Evolutionary conservation across 2,888 invertebrate species (phyloP), one percentile per base, ranked within the genome.

Genomic region (Tortricodes alternella): DNA sequence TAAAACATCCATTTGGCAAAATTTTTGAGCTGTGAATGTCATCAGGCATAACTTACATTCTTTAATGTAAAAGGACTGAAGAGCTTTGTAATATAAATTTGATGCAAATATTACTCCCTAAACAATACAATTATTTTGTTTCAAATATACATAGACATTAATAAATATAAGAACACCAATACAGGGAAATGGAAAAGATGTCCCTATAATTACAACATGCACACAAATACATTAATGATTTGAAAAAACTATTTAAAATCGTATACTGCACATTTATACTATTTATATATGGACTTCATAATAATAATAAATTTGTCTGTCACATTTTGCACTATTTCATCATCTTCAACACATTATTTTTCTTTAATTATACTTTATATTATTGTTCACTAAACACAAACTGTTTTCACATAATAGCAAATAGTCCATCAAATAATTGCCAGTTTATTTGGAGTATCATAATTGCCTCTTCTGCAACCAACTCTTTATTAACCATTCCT

Each of bases 1-100:
- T 70, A 66, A 62, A 80, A 85, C 82, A 86, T 73, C 68, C 68
- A 88, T 89, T 89, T 89, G 89, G 89, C 89, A 85, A 81, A 74
- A 71, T 65, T 72, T 68, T 89, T 89, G 89, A 89, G 89, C 89
- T 74, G 66, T 66, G 61, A 66, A 61, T 67, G 59, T 59, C 60
- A 57, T 65, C 63, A 64, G 62, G 64, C 62, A 46, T 66, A 61
- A 68, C 57, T 60, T 66, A 64, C 48, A 50, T 13, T 50, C 23
- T 37, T 44, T 56, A 50, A 38, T 53, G 24, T 32, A 56, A 53
- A 34, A 32, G 62, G 62, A 62, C 56, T 61, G 57, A 38, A 53
- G 56, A 61, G 27, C 49, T 61, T 61, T 59, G 60, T 62, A 46
- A 34, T 13, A 15, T 46, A n/a, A 21, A 11, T 21, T 16, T 3